These are phyloP conservation scores for Bubalus kerabau DNA, from an alignment of 2,113 vertebrate species.

Conservation along the genomic window DNA sequence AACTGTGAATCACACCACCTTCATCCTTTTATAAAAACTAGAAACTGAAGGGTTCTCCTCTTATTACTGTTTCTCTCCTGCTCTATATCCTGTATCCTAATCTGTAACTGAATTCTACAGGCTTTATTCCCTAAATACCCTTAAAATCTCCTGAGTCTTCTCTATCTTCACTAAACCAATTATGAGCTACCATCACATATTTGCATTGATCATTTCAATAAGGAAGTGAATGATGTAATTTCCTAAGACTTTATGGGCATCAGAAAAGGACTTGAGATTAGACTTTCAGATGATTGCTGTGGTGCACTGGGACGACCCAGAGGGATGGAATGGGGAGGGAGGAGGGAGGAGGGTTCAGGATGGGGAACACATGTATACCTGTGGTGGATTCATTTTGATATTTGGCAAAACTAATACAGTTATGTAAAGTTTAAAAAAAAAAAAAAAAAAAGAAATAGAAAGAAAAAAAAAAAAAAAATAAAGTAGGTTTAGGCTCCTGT, in stretches of 20 bases:
- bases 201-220: background rate
- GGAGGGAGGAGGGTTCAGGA: no score
- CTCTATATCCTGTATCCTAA: background rate
- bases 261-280: background rate
- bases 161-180: background rate
- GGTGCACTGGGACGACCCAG: no score
- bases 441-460: no score
- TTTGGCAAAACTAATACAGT: no score
- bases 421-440: no score
- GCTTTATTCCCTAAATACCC: background rate
- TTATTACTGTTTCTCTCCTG: background rate
- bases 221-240: background rate
- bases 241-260: background rate
- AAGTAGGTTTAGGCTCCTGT: background rate
- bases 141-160: background rate
- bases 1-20: background rate
- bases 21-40: background rate
- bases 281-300: background rate
- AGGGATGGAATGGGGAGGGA: no score
- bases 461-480: no score
- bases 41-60: background rate
- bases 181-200: background rate
- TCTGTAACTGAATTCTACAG: background rate
- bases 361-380: no score
- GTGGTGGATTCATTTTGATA: no score